Conservation (phyloP, 2,113 vertebrate genomes). For the Tamias sibiricus region DNA sequence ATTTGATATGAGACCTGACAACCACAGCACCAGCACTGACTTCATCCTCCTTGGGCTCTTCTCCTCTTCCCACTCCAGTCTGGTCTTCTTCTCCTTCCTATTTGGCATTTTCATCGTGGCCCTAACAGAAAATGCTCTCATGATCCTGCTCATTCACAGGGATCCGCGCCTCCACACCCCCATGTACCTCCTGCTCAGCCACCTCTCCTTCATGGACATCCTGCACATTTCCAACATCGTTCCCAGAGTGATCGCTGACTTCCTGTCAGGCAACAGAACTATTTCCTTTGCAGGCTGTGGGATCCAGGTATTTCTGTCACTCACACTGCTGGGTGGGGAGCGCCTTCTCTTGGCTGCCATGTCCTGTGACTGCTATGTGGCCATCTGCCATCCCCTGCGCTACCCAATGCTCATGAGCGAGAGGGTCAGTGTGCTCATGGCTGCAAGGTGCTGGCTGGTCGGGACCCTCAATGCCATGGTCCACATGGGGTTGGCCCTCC, state of each 20-base stretch:
- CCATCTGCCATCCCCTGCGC: neutral
- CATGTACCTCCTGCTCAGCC: neutral
- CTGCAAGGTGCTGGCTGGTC: conserved; percentile 8
- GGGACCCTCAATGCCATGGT: neutral
- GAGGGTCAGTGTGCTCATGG: neutral
- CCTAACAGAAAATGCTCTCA: conserved; percentile 8
- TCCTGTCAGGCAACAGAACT: conserved; percentile 22
- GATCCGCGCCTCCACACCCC: neutral
- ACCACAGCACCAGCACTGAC: neutral
- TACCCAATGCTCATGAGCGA: neutral
- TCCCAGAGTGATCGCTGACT: conserved; percentile 27
- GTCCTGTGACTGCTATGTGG: conserved; percentile 7
- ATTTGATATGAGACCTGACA: neutral
- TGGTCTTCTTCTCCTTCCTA: neutral
- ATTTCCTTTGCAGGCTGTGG: conserved; percentile 54
- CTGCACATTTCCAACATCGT: conserved; percentile 54
- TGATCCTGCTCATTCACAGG: neutral
- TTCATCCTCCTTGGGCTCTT: conserved; percentile 64
- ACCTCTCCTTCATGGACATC: conserved; percentile 65
- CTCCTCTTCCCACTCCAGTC: neutral
- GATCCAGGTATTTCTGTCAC: conserved; percentile 44
- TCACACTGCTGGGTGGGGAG: neutral
- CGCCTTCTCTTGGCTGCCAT: conserved; percentile 33
- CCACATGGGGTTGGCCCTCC: neutral
- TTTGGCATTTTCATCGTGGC: neutral